phyloP scores from a whole-genome alignment of 2,888 invertebrate genomes.

The Nomada goodeniana region DNA sequence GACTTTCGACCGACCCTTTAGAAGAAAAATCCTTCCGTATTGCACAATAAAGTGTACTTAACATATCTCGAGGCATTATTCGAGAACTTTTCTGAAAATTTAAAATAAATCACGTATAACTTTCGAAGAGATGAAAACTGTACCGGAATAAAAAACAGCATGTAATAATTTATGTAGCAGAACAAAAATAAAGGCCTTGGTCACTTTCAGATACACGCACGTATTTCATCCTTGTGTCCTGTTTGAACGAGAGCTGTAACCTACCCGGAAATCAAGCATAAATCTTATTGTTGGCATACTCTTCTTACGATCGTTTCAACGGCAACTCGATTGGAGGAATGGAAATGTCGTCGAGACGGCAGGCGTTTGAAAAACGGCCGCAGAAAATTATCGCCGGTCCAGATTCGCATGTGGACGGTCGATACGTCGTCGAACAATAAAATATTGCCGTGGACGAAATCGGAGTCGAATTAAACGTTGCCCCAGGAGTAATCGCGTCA shows the following conservation, averaged over 20 bases:
- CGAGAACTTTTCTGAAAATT: not conserved
- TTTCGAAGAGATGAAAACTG: not conserved
- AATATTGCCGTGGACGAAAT: slow-evolving; percentile 54
- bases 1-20: not conserved
- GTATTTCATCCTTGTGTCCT: not conserved
- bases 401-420: slow-evolving; percentile 44
- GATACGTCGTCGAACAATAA: slow-evolving; percentile 46
- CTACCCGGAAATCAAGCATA: slow-evolving; percentile 56
- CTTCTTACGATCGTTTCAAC: slow-evolving; percentile 36
- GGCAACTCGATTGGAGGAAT: slow-evolving; percentile 31
- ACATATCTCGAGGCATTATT: slow-evolving; percentile 4
- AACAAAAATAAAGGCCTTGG: too few relatives aligned
- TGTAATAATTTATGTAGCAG: too few relatives aligned
- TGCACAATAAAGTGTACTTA: slow-evolving; percentile 22
- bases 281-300: slow-evolving; percentile 28
- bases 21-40: slow-evolving; percentile 20
- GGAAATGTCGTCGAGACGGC: slow-evolving; percentile 25
- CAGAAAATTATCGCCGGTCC: slow-evolving; percentile 45
- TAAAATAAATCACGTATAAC: too few relatives aligned
- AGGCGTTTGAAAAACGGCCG: slow-evolving; percentile 2
- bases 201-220: too few relatives aligned
- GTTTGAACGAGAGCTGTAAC: slow-evolving; percentile 15
- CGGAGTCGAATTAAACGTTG: slow-evolving; percentile 51
- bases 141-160: not conserved
- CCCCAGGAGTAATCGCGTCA: slow-evolving; percentile 50